Conservation (phyloP, 2,888 invertebrate species). For the Tricholauxania praeusta region DNA sequence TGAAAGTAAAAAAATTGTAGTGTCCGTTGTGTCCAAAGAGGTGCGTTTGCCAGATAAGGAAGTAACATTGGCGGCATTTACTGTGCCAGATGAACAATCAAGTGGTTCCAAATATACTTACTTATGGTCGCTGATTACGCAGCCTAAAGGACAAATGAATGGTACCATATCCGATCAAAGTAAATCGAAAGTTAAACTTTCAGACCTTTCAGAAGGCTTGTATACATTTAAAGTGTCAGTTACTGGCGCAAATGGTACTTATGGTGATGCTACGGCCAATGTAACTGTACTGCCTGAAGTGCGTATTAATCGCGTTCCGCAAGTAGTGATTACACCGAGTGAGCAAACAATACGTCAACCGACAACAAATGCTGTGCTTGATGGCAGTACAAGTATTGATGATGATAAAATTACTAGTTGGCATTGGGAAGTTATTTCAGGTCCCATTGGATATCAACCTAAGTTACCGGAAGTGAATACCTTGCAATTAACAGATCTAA, state of each 20-base stretch:
- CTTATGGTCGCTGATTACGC: slow-evolving; percentile 87
- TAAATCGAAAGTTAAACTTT: slow-evolving; percentile 84
- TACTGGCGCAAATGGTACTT: slow-evolving; percentile 78
- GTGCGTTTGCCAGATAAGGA: slow-evolving; percentile 87
- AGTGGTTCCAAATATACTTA: slow-evolving; percentile 85
- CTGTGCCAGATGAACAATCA: slow-evolving; percentile 80
- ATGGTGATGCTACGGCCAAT: slow-evolving; percentile 87
- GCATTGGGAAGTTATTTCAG: slow-evolving; percentile 93
- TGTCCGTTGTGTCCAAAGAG: slow-evolving; percentile 81
- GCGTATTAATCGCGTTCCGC: slow-evolving; percentile 85
- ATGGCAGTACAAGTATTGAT: slow-evolving; percentile 84
- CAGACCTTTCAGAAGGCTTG: slow-evolving; percentile 86
- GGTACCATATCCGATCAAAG: slow-evolving; percentile 86
- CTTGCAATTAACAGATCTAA: slow-evolving; percentile 85
- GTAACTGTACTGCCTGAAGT: slow-evolving; percentile 90
- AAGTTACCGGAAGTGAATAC: slow-evolving; percentile 84
- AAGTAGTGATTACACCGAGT: slow-evolving; percentile 87
- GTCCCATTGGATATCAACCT: slow-evolving; percentile 88
- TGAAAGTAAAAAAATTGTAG: slow-evolving; percentile 75
- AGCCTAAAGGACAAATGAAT: slow-evolving; percentile 82
- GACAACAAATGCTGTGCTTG: slow-evolving; percentile 89
- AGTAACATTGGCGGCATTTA: slow-evolving; percentile 85
- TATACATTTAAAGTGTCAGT: slow-evolving; percentile 90
- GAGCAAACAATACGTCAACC: slow-evolving; percentile 90
- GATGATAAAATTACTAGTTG: slow-evolving; percentile 89